Evolutionary conservation across 1,140 invertebrate species (phyloP).

Genomic region (Brachionus manjavacas): DNA sequence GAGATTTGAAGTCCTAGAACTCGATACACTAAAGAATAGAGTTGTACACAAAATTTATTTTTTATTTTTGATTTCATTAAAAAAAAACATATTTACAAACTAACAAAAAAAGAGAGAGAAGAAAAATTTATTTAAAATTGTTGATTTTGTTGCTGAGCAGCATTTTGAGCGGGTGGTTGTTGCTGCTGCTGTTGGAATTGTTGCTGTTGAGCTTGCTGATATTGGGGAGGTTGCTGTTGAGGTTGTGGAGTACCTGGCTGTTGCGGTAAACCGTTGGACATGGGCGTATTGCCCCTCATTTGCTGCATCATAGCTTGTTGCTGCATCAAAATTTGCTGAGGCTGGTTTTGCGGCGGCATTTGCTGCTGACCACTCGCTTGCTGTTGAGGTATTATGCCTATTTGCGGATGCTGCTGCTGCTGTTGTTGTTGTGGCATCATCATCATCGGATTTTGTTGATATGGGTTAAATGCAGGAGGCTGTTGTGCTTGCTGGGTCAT

Average conservation of each 20-base stretch:
- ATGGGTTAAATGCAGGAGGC: background rate
- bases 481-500: conserved; percentile 29
- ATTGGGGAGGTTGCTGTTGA: background rate
- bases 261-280: background rate
- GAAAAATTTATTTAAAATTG: background rate
- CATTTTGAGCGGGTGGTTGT: background rate
- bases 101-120: background rate
- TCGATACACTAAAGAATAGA: no score
- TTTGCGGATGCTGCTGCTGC: conserved; percentile 2
- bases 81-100: conserved; percentile 3
- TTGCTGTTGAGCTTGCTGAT: background rate
- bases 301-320: conserved; percentile 1
- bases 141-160: background rate
- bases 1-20: no score
- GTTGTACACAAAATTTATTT: no score
- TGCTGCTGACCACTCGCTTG: background rate
- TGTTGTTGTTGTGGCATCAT: conserved; percentile 31
- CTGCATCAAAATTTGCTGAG: conserved; percentile 9
- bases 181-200: background rate
- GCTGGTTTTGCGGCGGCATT: background rate
- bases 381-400: background rate
- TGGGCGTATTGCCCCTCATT: conserved; percentile 1
- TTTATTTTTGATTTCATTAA: background rate
- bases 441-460: conserved; percentile 24
- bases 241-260: background rate